phyloP scores from a whole-genome alignment of 2,797 vertebrate genomes.

The Catamblyrhynchus diadema region DNA sequence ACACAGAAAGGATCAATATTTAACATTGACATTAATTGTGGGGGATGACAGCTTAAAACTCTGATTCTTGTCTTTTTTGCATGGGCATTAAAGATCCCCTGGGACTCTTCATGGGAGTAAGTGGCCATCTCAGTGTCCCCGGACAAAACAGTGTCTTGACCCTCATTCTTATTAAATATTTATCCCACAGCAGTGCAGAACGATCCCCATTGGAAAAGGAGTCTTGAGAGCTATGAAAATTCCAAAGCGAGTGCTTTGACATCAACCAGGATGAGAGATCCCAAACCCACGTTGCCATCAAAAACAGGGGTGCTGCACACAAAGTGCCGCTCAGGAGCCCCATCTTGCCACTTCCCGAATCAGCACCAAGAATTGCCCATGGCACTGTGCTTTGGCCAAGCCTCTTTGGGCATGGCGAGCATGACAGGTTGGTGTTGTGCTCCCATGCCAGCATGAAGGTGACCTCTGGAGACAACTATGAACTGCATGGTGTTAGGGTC shows the following conservation, averaged over 20 bases:
- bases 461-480: neutral
- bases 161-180: conserved; percentile 51
- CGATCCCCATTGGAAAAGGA: neutral
- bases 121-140: neutral
- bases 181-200: neutral
- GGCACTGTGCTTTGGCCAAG: neutral
- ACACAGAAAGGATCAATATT: conserved; percentile 53
- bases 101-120: conserved; percentile 21
- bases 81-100: conserved; percentile 26
- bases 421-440: neutral
- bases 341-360: neutral
- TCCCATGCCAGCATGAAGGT: neutral
- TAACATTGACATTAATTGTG: conserved; percentile 47
- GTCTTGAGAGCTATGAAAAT: neutral
- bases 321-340: neutral
- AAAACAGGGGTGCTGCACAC: neutral
- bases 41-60: conserved; percentile 39
- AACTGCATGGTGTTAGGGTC: accelerated
- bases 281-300: neutral
- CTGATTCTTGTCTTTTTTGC: neutral
- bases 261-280: neutral
- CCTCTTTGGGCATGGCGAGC: neutral
- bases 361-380: neutral
- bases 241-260: neutral
- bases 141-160: conserved; percentile 22